Conservation (phyloP, 64 coral and sea anemone genomes). For the Montipora capricornis region DNA sequence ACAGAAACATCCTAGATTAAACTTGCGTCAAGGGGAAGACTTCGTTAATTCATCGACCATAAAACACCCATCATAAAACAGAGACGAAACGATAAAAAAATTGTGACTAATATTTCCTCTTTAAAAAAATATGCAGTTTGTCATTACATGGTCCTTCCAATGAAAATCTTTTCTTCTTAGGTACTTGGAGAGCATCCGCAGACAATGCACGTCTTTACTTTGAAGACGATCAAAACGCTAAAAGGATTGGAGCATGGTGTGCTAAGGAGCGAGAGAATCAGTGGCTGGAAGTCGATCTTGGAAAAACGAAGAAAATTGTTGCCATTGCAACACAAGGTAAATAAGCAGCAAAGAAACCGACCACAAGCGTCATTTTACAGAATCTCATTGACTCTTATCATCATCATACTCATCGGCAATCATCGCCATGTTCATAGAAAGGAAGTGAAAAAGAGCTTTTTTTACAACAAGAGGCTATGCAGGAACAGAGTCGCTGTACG, state of each 20-base stretch:
- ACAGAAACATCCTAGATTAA: no score
- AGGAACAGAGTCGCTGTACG: no score
- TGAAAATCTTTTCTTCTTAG: neutral
- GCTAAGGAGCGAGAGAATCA: slow-evolving; percentile 49
- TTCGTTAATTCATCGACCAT: no score
- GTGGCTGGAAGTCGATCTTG: slow-evolving; percentile 54
- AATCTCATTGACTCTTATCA: neutral
- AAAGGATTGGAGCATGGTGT: slow-evolving; percentile 72
- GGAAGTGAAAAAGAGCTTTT: no score
- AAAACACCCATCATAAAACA: no score
- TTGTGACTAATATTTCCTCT: no score
- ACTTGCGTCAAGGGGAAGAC: no score
- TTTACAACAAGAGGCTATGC: no score
- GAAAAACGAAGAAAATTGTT: slow-evolving; percentile 36
- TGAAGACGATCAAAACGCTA: slow-evolving; percentile 37
- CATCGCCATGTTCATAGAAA: no score
- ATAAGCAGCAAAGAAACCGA: neutral
- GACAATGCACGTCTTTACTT: slow-evolving; percentile 74
- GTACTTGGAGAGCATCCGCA: slow-evolving; percentile 49
- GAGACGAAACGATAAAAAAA: no score
- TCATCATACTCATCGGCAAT: no score
- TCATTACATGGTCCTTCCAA: neutral
- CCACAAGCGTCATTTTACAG: neutral
- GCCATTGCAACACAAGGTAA: slow-evolving; percentile 74
- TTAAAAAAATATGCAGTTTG: no score